Evolutionary conservation across 2,113 vertebrate genomes (phyloP), one percentile per base, ranked within the genome.

Genomic region (Amblyornis subalaris): DNA sequence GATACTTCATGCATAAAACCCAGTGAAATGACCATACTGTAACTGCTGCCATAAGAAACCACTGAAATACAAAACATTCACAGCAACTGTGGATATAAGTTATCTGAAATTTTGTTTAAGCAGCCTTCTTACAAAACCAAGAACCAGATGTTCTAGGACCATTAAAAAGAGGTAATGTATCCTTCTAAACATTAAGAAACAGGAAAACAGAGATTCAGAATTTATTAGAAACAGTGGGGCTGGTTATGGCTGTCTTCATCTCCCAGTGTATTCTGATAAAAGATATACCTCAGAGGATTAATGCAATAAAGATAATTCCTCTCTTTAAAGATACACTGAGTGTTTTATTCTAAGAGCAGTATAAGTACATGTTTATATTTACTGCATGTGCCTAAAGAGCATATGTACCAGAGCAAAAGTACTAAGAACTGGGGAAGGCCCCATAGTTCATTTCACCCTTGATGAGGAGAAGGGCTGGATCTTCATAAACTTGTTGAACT

Each of bases 401-500:
- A 22, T 20, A 58, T 44, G 38, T 25, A 44, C 25, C 11, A 16
- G 26, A 87, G 10, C 6, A 65, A 76, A 57, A 6, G 7, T 33
- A 22, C 4, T 40, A 69, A 69, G 5, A 54, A 7, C 0, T 2
- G 1, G 3, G 16, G 7, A 31, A 48, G 22, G 28, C 9, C 21
- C 48, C 8, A 4, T 4, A 51, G 9, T 14, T 5, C 2, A 1
- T 51, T 81, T 62, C 45, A 24, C 23, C 7, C 9, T 36, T 45
- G 28, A 1, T 1, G 5, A 7, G 65, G 21, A 84, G 20, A 45
- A 78, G 6, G 8, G 4, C 2, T 58, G 33, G 9, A 31, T 69
- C 53, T 69, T 28, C 35, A 14, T 21, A 23, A 57, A 28, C 31
- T 38, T 74, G 11, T 66, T 85, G 36, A 90, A 55, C 35, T 10